Percentiles rank a stretch among this genome's conserved stretches.
These are phyloP conservation scores for Drosophila sechellia DNA, from an alignment of 1,140 invertebrate species.

Conservation along the genomic window DNA sequence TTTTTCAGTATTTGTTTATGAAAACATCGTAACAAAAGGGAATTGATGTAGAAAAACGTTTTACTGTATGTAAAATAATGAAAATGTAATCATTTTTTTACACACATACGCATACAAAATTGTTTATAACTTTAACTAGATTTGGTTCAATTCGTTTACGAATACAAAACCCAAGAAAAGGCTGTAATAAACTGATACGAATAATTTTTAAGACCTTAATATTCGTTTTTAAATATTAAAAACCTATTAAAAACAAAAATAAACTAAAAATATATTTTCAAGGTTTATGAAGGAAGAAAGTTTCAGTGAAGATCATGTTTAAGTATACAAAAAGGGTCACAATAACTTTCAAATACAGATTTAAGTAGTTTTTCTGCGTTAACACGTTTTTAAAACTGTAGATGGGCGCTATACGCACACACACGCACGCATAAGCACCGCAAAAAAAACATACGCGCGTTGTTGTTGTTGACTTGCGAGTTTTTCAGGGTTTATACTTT, in stretches of 20 bases:
- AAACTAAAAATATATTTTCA: neutral
- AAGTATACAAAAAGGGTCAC: neutral
- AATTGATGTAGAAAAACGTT: too few species aligned
- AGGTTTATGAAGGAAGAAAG: too few species aligned
- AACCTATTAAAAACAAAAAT: neutral
- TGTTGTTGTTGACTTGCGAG: slow-evolving; percentile 67
- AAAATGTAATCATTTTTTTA: too few species aligned
- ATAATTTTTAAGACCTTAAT: too few species aligned
- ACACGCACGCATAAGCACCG: neutral
- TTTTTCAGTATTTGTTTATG: too few species aligned
- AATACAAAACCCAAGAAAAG: too few species aligned
- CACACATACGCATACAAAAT: neutral
- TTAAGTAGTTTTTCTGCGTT: neutral
- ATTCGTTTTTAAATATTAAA: neutral
- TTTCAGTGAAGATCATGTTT: neutral
- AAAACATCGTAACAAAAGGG: too few species aligned
- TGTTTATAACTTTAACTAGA: neutral
- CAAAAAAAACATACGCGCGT: slow-evolving; percentile 23
- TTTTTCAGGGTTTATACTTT: slow-evolving; percentile 57
- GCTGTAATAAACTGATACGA: too few species aligned
- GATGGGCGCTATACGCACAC: slow-evolving; percentile 12
- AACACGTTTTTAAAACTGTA: slow-evolving; percentile 19
- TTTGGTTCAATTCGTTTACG: neutral
- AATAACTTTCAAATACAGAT: neutral
- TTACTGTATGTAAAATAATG: too few species aligned